phyloP scores from a whole-genome alignment of 2,113 vertebrate genomes.

The Sturnus vulgaris region DNA sequence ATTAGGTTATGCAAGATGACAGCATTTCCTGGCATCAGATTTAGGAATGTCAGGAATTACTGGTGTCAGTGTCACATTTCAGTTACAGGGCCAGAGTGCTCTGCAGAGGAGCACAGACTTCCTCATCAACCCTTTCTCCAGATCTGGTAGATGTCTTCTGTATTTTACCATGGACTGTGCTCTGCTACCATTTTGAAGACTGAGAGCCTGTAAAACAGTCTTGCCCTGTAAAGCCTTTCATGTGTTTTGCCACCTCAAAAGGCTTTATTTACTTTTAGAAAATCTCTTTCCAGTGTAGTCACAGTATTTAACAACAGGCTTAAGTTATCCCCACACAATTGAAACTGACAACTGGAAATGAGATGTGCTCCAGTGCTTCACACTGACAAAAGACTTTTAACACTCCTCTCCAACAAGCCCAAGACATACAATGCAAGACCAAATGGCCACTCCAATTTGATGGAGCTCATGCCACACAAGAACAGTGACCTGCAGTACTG shows the following conservation, averaged over 20 bases:
- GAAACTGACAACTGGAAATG: neutral
- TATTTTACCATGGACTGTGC: neutral
- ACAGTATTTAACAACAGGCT: neutral
- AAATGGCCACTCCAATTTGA: neutral
- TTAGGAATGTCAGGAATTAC: neutral
- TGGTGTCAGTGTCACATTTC: neutral
- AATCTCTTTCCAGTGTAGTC: neutral
- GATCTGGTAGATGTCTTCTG: neutral
- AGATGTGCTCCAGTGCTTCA: neutral
- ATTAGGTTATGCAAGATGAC: neutral
- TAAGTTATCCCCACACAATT: neutral
- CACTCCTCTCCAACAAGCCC: neutral
- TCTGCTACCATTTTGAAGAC: neutral
- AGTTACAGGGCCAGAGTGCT: neutral
- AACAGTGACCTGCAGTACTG: neutral
- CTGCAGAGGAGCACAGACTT: rapidly evolving
- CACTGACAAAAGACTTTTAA: neutral
- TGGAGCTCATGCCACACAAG: neutral
- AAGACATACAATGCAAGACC: neutral
- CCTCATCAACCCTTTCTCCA: neutral
- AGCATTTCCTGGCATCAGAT: neutral
- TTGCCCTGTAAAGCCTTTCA: neutral
- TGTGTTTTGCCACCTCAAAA: neutral
- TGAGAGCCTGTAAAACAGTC: neutral
- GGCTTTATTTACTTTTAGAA: neutral